phyloP scores from a whole-genome alignment of 2,888 invertebrate genomes.

The Drosophila mimica region DNA sequence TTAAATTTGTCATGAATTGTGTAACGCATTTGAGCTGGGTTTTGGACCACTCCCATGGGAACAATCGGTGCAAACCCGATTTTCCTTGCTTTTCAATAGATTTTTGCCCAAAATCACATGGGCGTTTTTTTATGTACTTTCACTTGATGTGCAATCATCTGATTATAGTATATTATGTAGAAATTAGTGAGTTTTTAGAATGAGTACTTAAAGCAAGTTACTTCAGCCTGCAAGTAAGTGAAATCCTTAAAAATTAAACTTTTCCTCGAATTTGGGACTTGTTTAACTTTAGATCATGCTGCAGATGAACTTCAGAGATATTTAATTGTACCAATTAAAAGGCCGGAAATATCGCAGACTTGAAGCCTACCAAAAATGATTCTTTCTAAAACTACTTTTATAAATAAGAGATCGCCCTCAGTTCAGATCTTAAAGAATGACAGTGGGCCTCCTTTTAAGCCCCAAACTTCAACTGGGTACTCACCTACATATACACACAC shows the following conservation, averaged over 20 bases:
- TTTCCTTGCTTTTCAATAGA: background rate
- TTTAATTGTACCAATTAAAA: background rate
- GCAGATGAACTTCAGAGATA: background rate
- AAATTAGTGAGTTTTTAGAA: background rate
- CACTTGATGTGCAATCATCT: background rate
- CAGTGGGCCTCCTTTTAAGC: slow-evolving; percentile 1
- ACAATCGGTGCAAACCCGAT: background rate
- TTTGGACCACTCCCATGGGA: background rate
- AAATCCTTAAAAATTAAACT: background rate
- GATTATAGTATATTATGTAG: background rate
- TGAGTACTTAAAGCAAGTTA: background rate
- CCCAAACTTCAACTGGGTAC: slow-evolving; percentile 24
- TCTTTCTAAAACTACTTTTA: background rate
- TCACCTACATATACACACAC: slow-evolving; percentile 36
- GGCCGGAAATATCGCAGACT: background rate
- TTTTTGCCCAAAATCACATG: background rate
- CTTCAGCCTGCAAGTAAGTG: background rate
- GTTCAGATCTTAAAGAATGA: background rate
- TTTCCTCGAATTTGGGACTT: background rate
- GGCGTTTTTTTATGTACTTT: background rate
- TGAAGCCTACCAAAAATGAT: background rate
- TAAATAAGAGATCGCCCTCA: background rate
- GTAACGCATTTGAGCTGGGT: background rate
- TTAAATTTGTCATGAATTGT: background rate
- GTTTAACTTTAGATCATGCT: background rate